Conservation (phyloP, 2,113 vertebrate species). For the Platysteira castanea region DNA sequence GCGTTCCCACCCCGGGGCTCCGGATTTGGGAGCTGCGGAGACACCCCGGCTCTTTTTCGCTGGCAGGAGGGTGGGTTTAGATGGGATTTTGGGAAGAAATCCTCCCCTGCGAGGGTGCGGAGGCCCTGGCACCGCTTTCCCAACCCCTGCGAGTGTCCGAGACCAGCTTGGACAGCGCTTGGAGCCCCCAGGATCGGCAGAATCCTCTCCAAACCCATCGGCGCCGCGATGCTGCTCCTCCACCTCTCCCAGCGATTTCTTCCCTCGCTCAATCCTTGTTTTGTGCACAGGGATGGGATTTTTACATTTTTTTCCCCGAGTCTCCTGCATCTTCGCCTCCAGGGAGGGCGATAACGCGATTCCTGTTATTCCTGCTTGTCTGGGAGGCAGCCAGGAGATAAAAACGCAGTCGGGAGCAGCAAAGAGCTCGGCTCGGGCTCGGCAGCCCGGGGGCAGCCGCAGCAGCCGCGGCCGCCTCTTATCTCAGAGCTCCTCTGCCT, state of each 20-base stretch:
- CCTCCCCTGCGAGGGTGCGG: fast-evolving
- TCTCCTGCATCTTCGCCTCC: not conserved
- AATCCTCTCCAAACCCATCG: not conserved
- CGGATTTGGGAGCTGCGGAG: too few species aligned
- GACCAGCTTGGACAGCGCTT: not conserved
- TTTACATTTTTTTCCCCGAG: not conserved
- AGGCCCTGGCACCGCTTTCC: not conserved
- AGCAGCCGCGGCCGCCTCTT: not conserved
- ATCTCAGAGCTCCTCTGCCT: too few species aligned
- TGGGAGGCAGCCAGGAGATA: not conserved
- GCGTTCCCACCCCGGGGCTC: too few species aligned
- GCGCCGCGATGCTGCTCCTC: not conserved
- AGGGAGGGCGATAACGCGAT: not conserved
- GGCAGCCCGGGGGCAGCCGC: not conserved
- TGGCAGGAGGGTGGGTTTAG: not conserved
- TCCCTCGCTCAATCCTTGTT: not conserved
- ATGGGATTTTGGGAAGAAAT: not conserved
- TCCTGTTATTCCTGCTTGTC: not conserved
- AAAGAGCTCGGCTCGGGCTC: not conserved
- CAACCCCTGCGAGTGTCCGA: not conserved
- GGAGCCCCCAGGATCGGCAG: not conserved
- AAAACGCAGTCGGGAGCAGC: not conserved
- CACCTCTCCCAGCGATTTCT: not conserved
- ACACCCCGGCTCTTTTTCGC: not conserved
- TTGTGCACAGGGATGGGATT: not conserved